Evolutionary conservation across 2,113 vertebrate species (phyloP), one percentile per base, ranked within the genome.

Genomic region (Malurus alboscapulatus): DNA sequence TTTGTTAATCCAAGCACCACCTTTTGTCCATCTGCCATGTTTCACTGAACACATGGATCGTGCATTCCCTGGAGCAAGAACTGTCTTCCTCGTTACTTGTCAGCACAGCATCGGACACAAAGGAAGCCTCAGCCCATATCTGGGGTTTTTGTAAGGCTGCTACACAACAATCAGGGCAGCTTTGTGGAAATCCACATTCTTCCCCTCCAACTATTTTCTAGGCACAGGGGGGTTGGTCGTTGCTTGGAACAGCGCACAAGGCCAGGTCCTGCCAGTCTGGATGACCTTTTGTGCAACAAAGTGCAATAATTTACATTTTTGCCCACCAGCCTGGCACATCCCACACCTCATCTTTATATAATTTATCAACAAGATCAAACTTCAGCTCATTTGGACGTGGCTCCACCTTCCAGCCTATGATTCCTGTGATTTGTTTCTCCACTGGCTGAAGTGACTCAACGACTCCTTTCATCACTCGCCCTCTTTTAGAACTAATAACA

Each of bases 1-100:
- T 73, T 91, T 79, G 89, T 80, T 94, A 83, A 94, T 79, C 90
- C 90, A 86, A 61, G 74, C 84, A 85, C 55, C 82, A 94, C 82
- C 93, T 94, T 95, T 94, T 55, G 87, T 90, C 93, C 95, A 94
- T 91, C 95, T 95, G 93, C 90, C 93, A 87, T 34, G 51, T 95
- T 96, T 78, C 91, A 89, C 30, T 81, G 92, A 96, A 96, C 95
- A 96, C 95, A 96, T 71, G 93, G 95, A 95, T 63, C 17, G 74
- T 29, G 38, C 93, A 45, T 85, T 95, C 94, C 92, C 93, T 86
- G 68, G 82, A 92, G 95, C 96, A 94, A 84, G 87, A 94, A 74
- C 93, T 85, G 89, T 91, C 95, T 91, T 90, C 78, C 92, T 25
- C 4, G 26, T 53, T 91, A 83, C 87, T 95, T 89, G 78, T 92